phyloP scores from a whole-genome alignment of 2,888 invertebrate genomes.

The Nesidiocoris tenuis region DNA sequence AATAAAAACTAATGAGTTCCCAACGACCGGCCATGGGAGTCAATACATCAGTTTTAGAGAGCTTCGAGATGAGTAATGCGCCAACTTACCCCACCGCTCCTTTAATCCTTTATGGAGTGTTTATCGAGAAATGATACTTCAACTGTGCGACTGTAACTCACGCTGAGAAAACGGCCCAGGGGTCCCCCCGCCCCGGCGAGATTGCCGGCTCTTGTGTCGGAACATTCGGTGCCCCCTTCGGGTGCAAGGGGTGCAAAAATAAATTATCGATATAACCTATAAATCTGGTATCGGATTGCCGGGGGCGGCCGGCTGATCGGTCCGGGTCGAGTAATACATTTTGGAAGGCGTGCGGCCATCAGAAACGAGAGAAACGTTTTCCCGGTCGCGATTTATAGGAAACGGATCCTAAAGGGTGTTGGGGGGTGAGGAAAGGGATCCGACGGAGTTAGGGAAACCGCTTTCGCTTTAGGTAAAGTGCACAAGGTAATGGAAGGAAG shows the following conservation, averaged over 20 bases:
- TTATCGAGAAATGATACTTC: slow-evolving; percentile 43
- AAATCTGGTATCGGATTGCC: slow-evolving; percentile 40
- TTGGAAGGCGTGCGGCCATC: slow-evolving; percentile 15
- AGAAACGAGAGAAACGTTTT: slow-evolving; percentile 27
- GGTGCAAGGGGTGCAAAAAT: slow-evolving; percentile 29
- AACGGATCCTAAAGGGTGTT: background rate
- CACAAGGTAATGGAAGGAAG: too few relatives aligned
- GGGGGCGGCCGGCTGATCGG: background rate
- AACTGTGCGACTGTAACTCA: slow-evolving; percentile 39
- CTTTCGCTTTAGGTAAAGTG: too few relatives aligned
- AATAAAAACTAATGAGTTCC: background rate
- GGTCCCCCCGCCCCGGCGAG: background rate
- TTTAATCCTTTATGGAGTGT: slow-evolving; percentile 41
- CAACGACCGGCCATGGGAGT: background rate
- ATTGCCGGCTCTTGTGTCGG: background rate
- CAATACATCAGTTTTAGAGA: background rate
- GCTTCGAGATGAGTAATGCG: background rate
- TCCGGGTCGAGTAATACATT: slow-evolving; percentile 24
- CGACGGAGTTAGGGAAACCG: too few relatives aligned
- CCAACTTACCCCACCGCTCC: background rate
- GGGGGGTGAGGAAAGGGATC: too few relatives aligned
- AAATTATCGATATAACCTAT: slow-evolving; percentile 42
- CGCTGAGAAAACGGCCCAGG: slow-evolving; percentile 1
- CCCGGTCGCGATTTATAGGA: slow-evolving; percentile 23
- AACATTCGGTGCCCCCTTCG: background rate